Evolutionary conservation across 2,797 vertebrate genomes (phyloP).

Genomic region (Vireo griseus): DNA sequence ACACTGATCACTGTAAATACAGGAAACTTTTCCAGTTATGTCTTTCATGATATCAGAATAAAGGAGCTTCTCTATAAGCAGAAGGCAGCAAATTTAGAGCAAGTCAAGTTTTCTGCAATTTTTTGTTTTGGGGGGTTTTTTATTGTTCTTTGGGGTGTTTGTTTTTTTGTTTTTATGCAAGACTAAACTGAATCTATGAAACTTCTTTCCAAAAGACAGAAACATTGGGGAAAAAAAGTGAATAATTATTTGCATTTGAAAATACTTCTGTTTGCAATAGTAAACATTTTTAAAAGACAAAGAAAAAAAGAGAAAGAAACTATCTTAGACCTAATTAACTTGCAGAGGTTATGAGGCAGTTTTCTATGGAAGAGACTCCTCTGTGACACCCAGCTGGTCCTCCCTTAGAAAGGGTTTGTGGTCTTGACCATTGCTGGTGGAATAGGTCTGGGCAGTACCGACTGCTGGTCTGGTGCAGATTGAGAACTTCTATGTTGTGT

Average conservation of each 20-base stretch:
- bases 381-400: not conserved
- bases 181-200: not conserved
- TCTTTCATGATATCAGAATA: not conserved
- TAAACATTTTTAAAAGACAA: not conserved
- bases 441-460: not conserved
- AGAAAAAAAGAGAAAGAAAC: not conserved
- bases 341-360: not conserved
- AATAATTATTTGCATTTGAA: not conserved
- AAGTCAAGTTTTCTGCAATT: not conserved
- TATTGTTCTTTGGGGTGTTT: not conserved
- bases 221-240: not conserved
- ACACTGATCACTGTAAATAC: not conserved
- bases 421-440: not conserved
- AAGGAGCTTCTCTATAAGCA: not conserved
- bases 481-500: not conserved
- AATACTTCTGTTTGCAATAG: not conserved
- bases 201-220: not conserved
- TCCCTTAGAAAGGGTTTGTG: not conserved
- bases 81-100: not conserved
- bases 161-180: not conserved
- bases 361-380: not conserved
- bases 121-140: not conserved
- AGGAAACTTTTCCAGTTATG: not conserved
- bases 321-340: not conserved
- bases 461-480: not conserved